Base-by-base conservation (phyloP, 2,797 vertebrate genomes). In the Diglossa cyanea region DNA sequence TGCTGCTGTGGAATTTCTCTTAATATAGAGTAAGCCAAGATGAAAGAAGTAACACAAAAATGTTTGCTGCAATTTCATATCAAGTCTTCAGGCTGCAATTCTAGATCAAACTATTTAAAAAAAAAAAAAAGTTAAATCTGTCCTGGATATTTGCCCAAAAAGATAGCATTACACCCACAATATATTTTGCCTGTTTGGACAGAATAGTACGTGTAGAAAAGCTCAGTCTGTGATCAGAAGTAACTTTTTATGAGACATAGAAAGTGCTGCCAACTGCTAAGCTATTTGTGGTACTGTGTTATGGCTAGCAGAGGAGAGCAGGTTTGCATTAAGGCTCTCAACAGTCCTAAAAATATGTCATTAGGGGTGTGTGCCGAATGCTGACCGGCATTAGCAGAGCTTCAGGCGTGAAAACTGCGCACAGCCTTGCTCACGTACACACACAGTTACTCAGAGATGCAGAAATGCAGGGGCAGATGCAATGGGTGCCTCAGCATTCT, bases 381-480 rank as follows among this genome's bases (percentile, higher is more conserved):
- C 63, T 31, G 80, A 73, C 79, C 10, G 1, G 48, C 24, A 1
- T 61, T 35, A 84, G 73, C 67, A 74, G 37, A 74, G 24, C 45
- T 72, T 67, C 53, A 82, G 33, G 78, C 1, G 0, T 86, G 65
- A 65, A 85, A 82, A 47, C 50, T 50, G 61, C 33, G 25, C 0
- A 0, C 35, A 30, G n/a, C 1, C 3, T 51, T 12, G 40, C 20
- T 79, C 26, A 1, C 7, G 0, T 10, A 11, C 10, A 3, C 2
- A 1, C 8, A 3, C 5, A 11, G 47, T 44, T 19, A 51, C 39
- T 50, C 5, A 1, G 28, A 1, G 16, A 61, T 33, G 74, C 84
- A 92, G 74, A 85, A 88, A 71, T 4, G 13, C 61, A 28, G 33
- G 20, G 45, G 37, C 51, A 73, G 63, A 11, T 39, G 55, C 14